phyloP scores from a whole-genome alignment of 2,888 invertebrate species.

The Drosophila falleni region DNA sequence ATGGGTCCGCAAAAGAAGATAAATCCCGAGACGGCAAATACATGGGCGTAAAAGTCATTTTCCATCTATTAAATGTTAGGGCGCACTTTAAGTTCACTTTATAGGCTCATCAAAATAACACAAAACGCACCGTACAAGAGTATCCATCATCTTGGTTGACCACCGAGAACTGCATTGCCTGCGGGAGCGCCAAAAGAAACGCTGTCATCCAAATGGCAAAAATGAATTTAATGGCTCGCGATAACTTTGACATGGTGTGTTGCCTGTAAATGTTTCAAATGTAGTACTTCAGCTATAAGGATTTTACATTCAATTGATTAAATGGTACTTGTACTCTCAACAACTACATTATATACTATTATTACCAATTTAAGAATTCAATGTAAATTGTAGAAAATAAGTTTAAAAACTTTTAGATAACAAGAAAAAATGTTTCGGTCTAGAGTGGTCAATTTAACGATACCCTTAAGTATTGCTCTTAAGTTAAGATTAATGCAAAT shows the following conservation, averaged over 20 bases:
- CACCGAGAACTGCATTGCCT: constrained; percentile 87
- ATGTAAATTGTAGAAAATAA: background rate
- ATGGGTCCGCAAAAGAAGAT: constrained; percentile 95
- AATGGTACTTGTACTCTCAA: background rate
- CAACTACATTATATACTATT: background rate
- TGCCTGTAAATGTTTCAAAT: constrained; percentile 74
- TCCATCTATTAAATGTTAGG: constrained; percentile 78
- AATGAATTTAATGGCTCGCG: constrained; percentile 93
- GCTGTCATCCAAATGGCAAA: constrained; percentile 93
- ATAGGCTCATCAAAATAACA: constrained; percentile 20
- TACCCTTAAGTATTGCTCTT: too few relatives aligned
- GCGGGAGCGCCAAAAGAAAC: constrained; percentile 90
- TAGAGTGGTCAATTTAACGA: background rate
- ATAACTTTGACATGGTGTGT: constrained; percentile 95
- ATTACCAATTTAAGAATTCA: background rate
- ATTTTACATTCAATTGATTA: background rate
- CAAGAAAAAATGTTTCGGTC: background rate
- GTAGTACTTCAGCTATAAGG: background rate
- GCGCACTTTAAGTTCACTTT: constrained; percentile 4
- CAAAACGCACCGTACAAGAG: constrained; percentile 82
- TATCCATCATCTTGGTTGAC: constrained; percentile 81
- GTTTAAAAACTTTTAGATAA: background rate
- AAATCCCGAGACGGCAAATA: constrained; percentile 92
- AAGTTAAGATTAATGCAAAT: too few relatives aligned
- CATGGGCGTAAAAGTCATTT: constrained; percentile 87